These are phyloP conservation scores for Hylaea fasciaria DNA, from an alignment of 2,888 invertebrate species.

Conservation along the genomic window DNA sequence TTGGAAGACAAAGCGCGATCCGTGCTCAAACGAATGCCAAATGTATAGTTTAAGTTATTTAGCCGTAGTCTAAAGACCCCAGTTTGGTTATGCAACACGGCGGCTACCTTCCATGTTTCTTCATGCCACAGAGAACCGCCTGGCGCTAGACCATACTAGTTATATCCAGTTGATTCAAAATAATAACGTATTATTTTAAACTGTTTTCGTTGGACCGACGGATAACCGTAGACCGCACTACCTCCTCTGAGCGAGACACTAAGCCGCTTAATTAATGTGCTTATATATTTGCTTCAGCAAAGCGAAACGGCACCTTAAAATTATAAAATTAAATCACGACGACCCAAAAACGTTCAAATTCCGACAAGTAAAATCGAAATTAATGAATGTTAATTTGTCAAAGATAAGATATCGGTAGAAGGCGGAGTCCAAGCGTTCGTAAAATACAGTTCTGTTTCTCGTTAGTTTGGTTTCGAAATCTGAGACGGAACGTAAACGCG, in stretches of 20 bases:
- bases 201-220: slow-evolving; percentile 37
- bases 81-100: slow-evolving; percentile 62
- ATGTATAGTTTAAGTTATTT: slow-evolving; percentile 36
- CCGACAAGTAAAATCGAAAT: slow-evolving; percentile 28
- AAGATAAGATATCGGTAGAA: slow-evolving; percentile 32
- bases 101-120: slow-evolving; percentile 63
- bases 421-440: slow-evolving; percentile 38
- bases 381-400: slow-evolving; percentile 40
- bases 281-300: slow-evolving; percentile 3
- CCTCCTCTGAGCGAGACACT: slow-evolving; percentile 1
- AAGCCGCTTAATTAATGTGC: slow-evolving; percentile 16
- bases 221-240: slow-evolving; percentile 31
- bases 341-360: slow-evolving; percentile 34
- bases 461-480: slow-evolving; percentile 55
- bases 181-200: slow-evolving; percentile 58
- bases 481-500: slow-evolving; percentile 50
- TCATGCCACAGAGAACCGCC: slow-evolving; percentile 56
- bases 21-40: slow-evolving; percentile 45
- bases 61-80: slow-evolving; percentile 51
- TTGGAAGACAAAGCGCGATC: slow-evolving; percentile 21
- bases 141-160: slow-evolving; percentile 60
- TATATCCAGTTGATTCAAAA: slow-evolving; percentile 61
- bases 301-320: slow-evolving; percentile 10
- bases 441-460: slow-evolving; percentile 45
- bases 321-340: slow-evolving; percentile 18